These are phyloP conservation scores for Rotaria sp. DNA, from an alignment of 2,888 invertebrate genomes.

Conservation along the genomic window DNA sequence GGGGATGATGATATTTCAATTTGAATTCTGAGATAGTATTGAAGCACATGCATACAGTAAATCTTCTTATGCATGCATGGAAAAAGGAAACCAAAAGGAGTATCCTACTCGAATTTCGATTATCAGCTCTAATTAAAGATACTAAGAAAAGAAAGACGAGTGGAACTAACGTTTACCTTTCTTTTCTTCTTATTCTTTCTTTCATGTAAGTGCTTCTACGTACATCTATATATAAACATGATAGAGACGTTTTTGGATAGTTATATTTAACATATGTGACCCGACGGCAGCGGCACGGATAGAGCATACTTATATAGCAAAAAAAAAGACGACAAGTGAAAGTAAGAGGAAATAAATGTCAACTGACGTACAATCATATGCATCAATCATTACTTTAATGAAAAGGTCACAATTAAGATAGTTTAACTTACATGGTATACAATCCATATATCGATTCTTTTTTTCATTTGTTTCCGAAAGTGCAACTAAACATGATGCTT, in stretches of 20 bases:
- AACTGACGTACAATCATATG: neutral
- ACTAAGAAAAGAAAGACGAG: neutral
- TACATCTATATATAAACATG: neutral
- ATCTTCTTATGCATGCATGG: neutral
- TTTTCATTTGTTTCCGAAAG: constrained; percentile 64
- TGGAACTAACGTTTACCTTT: neutral
- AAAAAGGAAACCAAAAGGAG: constrained; percentile 6
- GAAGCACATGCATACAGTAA: neutral
- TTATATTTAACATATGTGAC: neutral
- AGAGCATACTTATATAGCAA: neutral
- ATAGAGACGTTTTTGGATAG: neutral
- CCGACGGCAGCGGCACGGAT: neutral
- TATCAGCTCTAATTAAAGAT: neutral
- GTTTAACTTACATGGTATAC: constrained; percentile 68
- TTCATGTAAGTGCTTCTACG: neutral
- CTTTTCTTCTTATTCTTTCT: neutral
- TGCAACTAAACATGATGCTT: constrained; percentile 60
- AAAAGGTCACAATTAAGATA: neutral
- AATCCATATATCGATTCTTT: constrained; percentile 76
- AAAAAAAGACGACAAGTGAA: neutral
- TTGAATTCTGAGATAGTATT: neutral
- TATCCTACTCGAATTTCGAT: constrained; percentile 1
- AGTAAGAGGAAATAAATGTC: neutral
- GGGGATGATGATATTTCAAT: neutral
- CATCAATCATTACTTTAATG: neutral